These are phyloP conservation scores for Drosophila busckii DNA, from an alignment of 1,140 invertebrate genomes.

Conservation along the genomic window DNA sequence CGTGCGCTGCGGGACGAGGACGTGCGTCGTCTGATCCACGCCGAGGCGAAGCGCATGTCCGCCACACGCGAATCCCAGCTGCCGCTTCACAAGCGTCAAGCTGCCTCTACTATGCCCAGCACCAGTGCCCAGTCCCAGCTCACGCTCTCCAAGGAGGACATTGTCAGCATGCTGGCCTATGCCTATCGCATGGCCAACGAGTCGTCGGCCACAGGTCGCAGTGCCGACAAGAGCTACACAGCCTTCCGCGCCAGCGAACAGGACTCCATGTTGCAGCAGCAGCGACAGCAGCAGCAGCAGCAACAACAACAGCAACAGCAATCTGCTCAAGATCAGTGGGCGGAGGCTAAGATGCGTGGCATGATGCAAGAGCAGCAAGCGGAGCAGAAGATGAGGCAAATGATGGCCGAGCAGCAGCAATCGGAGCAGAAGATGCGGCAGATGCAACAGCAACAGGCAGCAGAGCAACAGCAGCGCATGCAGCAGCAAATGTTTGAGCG, in stretches of 20 bases:
- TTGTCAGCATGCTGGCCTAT: conserved; percentile 62
- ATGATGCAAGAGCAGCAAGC: conserved; percentile 15
- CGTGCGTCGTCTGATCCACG: conserved; percentile 50
- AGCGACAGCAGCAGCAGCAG: background rate
- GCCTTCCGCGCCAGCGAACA: conserved; percentile 24
- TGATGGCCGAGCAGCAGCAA: conserved; percentile 31
- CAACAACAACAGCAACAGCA: background rate
- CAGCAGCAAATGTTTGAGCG: background rate
- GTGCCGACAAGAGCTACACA: conserved; percentile 38
- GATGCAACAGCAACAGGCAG: conserved; percentile 12
- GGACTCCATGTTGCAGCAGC: background rate
- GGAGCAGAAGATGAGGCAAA: conserved; percentile 3
- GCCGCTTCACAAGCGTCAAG: conserved; percentile 52
- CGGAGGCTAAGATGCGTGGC: conserved; percentile 1
- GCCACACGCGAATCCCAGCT: background rate
- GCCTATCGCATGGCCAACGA: conserved; percentile 64
- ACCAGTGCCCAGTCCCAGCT: background rate
- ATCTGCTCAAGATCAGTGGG: conserved; percentile 7
- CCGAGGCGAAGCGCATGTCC: conserved; percentile 45
- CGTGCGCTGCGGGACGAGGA: conserved; percentile 59
- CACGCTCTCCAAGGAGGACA: conserved; percentile 57
- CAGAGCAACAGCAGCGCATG: background rate
- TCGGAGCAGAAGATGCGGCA: conserved; percentile 3
- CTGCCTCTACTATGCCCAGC: no score
- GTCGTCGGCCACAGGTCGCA: conserved; percentile 2